Conservation (phyloP, 2,797 vertebrate species). For the Psittacula derbiana region DNA sequence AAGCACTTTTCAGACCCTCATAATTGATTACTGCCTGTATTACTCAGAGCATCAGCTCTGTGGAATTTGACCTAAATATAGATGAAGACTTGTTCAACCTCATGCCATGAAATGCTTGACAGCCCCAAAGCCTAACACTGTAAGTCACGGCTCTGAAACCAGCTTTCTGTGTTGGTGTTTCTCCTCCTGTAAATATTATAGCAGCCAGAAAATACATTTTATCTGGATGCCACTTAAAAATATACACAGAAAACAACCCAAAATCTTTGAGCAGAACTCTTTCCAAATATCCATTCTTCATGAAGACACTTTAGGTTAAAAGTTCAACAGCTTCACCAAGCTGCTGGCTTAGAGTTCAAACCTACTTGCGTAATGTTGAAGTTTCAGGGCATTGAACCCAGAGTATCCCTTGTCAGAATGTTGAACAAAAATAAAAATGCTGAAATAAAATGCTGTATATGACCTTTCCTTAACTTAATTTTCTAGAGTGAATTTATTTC, state of each 20-base stretch:
- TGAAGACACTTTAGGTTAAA: constrained; percentile 60
- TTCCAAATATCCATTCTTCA: constrained; percentile 55
- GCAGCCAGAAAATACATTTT: constrained; percentile 61
- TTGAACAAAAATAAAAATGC: constrained; percentile 58
- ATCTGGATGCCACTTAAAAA: constrained; percentile 57
- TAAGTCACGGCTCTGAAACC: neutral
- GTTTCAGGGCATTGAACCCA: constrained; percentile 58
- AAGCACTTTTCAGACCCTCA: fast-evolving
- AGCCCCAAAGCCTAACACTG: neutral
- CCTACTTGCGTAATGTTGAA: constrained; percentile 59
- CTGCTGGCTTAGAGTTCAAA: constrained; percentile 55
- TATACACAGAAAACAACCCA: constrained; percentile 11
- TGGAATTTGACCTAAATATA: neutral
- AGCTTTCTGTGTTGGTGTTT: neutral
- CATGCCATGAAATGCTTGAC: neutral
- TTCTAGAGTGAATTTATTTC: constrained; percentile 7
- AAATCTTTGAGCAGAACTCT: constrained; percentile 5
- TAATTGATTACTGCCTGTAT: neutral
- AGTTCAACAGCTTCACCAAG: constrained; percentile 59
- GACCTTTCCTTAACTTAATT: constrained; percentile 47
- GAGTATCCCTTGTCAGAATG: constrained; percentile 40
- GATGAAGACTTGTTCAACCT: neutral
- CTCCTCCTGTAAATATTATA: constrained; percentile 20
- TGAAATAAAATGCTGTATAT: constrained; percentile 23
- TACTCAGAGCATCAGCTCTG: neutral